Conservation (phyloP, 2,797 vertebrate species). For the Oreochromis mossambicus region DNA sequence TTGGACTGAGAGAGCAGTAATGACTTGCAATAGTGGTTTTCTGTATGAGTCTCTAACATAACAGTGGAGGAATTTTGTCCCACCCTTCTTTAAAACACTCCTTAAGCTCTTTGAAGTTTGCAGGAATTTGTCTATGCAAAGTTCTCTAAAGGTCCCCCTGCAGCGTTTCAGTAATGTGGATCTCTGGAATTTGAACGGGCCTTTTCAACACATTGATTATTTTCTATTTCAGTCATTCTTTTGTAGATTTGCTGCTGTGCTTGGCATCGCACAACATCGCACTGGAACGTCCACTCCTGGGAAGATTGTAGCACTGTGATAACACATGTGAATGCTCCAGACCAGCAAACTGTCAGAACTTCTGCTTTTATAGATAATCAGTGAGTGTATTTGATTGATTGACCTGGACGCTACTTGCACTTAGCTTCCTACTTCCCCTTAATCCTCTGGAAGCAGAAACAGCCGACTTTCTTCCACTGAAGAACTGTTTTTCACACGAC, state of each 20-base stretch:
- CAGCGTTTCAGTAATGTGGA: background rate
- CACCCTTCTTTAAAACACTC: background rate
- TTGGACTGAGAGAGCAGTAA: background rate
- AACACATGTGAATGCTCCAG: background rate
- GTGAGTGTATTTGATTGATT: background rate
- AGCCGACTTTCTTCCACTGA: background rate
- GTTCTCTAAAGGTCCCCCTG: background rate
- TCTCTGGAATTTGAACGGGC: background rate
- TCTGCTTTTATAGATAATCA: background rate
- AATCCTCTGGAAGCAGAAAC: background rate
- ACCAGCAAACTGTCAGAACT: background rate
- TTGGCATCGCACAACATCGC: background rate
- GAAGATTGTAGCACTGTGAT: background rate
- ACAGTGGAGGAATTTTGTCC: background rate
- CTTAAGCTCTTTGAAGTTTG: background rate
- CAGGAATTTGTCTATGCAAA: background rate
- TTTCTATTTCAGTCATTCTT: background rate
- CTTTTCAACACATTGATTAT: background rate
- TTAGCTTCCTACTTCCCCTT: no score
- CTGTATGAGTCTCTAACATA: background rate
- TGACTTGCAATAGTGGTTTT: background rate
- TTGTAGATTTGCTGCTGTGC: background rate
- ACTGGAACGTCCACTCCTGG: background rate
- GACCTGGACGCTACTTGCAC: background rate
- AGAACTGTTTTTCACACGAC: background rate